Evolutionary conservation across 2,888 invertebrate genomes (phyloP).

Genomic region (Lithodes maja): DNA sequence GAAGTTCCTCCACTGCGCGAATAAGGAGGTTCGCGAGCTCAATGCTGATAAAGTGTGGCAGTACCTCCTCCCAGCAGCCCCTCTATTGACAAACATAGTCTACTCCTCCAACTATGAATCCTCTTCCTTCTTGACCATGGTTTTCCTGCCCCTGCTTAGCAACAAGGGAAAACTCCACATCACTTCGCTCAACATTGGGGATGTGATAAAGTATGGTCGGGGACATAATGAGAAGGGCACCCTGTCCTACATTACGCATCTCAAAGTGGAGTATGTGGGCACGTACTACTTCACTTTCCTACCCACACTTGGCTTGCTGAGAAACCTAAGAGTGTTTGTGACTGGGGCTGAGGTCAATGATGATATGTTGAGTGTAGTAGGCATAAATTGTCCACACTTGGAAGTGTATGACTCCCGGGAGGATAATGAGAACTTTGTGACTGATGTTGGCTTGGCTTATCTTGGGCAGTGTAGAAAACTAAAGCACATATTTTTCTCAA

Average conservation of each 20-base stretch:
- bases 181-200: constrained; percentile 43
- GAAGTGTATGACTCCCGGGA: constrained; percentile 54
- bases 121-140: constrained; percentile 33
- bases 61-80: constrained; percentile 50
- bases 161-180: constrained; percentile 53
- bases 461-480: constrained; percentile 53
- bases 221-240: background rate
- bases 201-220: constrained; percentile 36
- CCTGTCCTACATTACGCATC: constrained; percentile 23
- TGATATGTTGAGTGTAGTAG: constrained; percentile 60
- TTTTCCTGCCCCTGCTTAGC: constrained; percentile 59
- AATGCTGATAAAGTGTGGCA: constrained; percentile 26
- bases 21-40: too few relatives aligned
- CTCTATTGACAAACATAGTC: constrained; percentile 45
- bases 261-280: constrained; percentile 49
- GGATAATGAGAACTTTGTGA: constrained; percentile 45
- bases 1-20: too few relatives aligned
- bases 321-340: constrained; percentile 37
- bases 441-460: constrained; percentile 59
- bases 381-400: constrained; percentile 55
- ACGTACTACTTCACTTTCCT: constrained; percentile 51
- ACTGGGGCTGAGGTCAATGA: constrained; percentile 47
- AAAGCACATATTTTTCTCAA: constrained; percentile 48
- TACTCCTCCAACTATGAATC: constrained; percentile 41
- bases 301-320: constrained; percentile 42